phyloP scores from a whole-genome alignment of 2,888 invertebrate species.

The Caenorhabditis sp. region DNA sequence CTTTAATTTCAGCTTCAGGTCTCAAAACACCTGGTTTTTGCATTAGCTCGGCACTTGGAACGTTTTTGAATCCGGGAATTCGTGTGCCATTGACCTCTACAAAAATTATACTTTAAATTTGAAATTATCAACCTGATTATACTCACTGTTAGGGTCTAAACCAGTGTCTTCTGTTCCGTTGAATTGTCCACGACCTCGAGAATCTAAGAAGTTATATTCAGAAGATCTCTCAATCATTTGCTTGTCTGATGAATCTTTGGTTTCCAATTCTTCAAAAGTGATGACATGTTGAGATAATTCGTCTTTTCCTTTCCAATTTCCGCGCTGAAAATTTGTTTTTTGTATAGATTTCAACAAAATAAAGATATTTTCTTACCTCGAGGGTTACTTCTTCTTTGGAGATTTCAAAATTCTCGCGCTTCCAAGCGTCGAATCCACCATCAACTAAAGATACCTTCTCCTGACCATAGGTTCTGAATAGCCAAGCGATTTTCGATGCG shows the following conservation, averaged over 20 bases:
- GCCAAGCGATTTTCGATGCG: constrained; percentile 58
- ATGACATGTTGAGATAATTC: constrained; percentile 34
- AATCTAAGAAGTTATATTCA: constrained; percentile 63
- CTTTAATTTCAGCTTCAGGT: constrained; percentile 31
- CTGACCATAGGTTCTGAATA: constrained; percentile 65
- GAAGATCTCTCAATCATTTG: constrained; percentile 43
- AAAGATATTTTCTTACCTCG: too few species aligned
- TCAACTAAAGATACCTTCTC: constrained; percentile 60
- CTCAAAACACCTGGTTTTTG: constrained; percentile 42
- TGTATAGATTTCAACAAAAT: too few species aligned
- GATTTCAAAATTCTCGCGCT: constrained; percentile 39
- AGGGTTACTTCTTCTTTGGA: constrained; percentile 29
- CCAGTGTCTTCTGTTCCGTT: constrained; percentile 61
- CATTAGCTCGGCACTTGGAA: constrained; percentile 51
- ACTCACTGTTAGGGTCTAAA: constrained; percentile 45
- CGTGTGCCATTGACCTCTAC: constrained; percentile 54
- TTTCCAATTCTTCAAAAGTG: constrained; percentile 58
- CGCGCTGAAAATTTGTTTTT: constrained; percentile 20
- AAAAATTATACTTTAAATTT: constrained; percentile 7
- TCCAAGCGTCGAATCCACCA: constrained; percentile 62
- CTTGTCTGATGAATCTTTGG: constrained; percentile 33
- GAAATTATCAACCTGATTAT: background rate
- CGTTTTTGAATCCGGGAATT: constrained; percentile 58
- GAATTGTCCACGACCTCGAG: constrained; percentile 60
- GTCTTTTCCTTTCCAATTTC: constrained; percentile 54